Base-by-base conservation (phyloP, 2,888 invertebrate genomes). In the Lacanobia wlatinum region DNA sequence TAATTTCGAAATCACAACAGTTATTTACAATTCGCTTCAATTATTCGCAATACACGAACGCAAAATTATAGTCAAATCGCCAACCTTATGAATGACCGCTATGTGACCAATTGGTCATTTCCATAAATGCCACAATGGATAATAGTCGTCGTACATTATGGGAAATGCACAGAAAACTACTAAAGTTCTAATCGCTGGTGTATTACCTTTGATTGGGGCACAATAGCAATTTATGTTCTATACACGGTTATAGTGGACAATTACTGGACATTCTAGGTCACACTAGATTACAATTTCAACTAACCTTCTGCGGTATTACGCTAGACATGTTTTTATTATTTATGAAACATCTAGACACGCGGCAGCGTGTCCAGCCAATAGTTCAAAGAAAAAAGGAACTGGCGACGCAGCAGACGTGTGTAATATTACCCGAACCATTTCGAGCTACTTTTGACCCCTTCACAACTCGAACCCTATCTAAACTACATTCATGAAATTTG, bases 111-210 rank as follows among this genome's bases (percentile, higher is more conserved):
- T 78, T 82, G 73, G 68, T 70, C 68, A 81, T 76, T 79, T 73
- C 59, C 83, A 83, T 80, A 76, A 66, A 80, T 58, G 12, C 70
- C 40, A 74, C 75, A 63, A 71, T 67, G 58, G 59, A 72, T 66
- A 79, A 85, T 80, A 63, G 70, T 80, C 62, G 48, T 73, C 62
- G 48, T 73, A 64, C 67, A 81, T 82, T 78, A 87, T 85, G 83
- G 80, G 83, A 84, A 86, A 84, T 84, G 82, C 76, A 80, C 76
- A 77, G 78, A 79, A 82, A 76, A 77, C 61, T 64, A 70, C 70
- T 82, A 80, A 73, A 77, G 60, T 69, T 62, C 70, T 84, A 85
- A 84, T 85, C 70, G 66, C 62, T 46, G 34, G 66, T 63, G 60
- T 59, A 84, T 86, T 84, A 83, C 64, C 56, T 63, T 59, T 84